Evolutionary conservation across 2,113 vertebrate genomes (phyloP).

Genomic region (Gobio gobio): DNA sequence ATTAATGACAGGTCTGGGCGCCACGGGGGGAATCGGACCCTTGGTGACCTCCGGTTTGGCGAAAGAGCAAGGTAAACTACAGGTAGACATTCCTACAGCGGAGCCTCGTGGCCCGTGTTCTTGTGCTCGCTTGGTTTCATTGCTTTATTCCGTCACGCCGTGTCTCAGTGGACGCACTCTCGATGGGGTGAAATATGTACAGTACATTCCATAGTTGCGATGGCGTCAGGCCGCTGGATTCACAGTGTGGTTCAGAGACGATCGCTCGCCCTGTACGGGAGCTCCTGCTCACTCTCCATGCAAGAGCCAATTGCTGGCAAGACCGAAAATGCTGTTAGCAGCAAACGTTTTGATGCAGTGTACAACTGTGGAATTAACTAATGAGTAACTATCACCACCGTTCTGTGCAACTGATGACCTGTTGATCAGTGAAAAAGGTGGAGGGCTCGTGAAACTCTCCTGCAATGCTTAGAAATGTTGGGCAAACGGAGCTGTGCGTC

Average conservation of each 20-base stretch:
- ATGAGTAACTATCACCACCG: conserved; percentile 39
- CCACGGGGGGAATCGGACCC: conserved; percentile 37
- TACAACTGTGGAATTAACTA: conserved; percentile 41
- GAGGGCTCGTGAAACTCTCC: conserved; percentile 24
- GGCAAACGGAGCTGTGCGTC: conserved; percentile 19
- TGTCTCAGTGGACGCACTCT: conserved; percentile 67
- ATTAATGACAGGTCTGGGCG: conserved; percentile 60
- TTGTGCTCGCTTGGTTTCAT: conserved; percentile 55
- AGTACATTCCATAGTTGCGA: conserved; percentile 60
- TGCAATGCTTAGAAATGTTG: conserved; percentile 18
- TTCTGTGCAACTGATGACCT: conserved; percentile 23
- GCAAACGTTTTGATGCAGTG: conserved; percentile 51
- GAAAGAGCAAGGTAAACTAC: conserved; percentile 26
- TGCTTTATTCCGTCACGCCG: conserved; percentile 70
- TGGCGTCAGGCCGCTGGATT: conserved; percentile 56
- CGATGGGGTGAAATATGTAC: conserved; percentile 50
- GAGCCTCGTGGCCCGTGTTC: conserved; percentile 13
- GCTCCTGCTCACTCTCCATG: conserved; percentile 59
- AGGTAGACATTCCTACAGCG: conserved; percentile 27
- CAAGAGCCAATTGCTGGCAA: conserved; percentile 52
- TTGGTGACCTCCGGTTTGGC: conserved; percentile 51
- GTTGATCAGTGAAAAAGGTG: conserved; percentile 29
- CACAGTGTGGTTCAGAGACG: conserved; percentile 61
- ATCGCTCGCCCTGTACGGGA: conserved; percentile 49
- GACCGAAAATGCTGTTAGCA: conserved; percentile 54